Evolutionary conservation across 2,888 invertebrate species (phyloP), one percentile per base, ranked within the genome.

Genomic region (Heteromyza rotundicornis): DNA sequence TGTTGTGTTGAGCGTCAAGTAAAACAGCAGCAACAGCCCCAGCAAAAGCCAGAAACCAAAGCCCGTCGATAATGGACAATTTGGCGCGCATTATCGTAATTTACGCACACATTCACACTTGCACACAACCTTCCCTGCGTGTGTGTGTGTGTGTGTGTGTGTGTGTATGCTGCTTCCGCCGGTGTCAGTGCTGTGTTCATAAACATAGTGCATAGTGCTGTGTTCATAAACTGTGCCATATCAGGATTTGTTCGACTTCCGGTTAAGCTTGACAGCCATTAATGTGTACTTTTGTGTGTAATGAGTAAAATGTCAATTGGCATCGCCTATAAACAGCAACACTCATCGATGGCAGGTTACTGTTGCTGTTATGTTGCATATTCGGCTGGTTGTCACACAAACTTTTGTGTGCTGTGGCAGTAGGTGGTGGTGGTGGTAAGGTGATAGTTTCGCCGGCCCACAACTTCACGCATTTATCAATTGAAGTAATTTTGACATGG

Each of bases 221-320:
- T 59, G 59, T 64, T 63, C 66, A 72, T 71, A 70, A 74, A 65
- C 71, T 73, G 63, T 65, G 69, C 69, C 72, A 68, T 75, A 70
- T 75, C 65, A 66, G 74, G 71, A 71, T 71, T 72, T 68, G 67
- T 64, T 65, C 63, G 74, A 74, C 71, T 73, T 73, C 72, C 73
- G 74, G 57, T 61, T 55, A 64, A 64, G 50, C 63, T 52, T 53
- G 57, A 56, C 40, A 53, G 52, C 52, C 53, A 24, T 53, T 63
- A 54, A 53, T 47, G 17, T 36, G 14, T 51, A 63, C 32, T 59
- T 59, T 59, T 47, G 51, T 56, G 32, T 56, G 64, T 65, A 65
- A 55, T 55, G 47, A 44, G 64, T 66, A 66, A 73, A 69, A 72
- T 72, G 69, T 69, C 74, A 67, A 68, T 72, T 73, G 73, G 71